These are phyloP conservation scores for Eclectus roratus DNA, from an alignment of 2,113 vertebrate genomes.

Conservation along the genomic window DNA sequence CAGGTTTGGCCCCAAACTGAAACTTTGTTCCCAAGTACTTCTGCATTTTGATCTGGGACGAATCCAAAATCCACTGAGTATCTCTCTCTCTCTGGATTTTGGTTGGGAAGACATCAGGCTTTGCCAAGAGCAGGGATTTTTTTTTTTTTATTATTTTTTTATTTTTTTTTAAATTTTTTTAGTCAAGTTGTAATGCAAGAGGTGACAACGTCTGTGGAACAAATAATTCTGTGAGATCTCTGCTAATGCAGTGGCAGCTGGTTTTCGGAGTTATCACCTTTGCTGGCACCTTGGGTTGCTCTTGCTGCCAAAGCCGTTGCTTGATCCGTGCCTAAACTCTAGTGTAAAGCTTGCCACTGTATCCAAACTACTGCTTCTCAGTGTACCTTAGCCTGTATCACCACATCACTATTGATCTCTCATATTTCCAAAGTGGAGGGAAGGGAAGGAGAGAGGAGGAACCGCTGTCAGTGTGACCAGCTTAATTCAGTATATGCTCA, in stretches of 20 bases:
- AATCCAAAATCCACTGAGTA: not conserved
- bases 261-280: not conserved
- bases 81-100: not conserved
- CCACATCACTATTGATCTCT: not conserved
- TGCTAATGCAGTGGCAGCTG: not conserved
- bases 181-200: not conserved
- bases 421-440: not conserved
- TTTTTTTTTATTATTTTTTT: not conserved
- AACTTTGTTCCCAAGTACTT: not conserved
- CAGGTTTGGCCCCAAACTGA: not conserved
- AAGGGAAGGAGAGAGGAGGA: not conserved
- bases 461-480: not conserved
- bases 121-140: not conserved
- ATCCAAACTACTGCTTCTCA: not conserved
- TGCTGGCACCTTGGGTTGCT: not conserved
- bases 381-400: not conserved
- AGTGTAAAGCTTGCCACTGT: not conserved
- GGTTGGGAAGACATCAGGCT: not conserved
- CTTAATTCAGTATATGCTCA: not conserved
- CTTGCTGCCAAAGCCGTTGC: not conserved
- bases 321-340: not conserved
- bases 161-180: not conserved
- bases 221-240: not conserved
- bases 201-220: not conserved
- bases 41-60: constrained; percentile 7